phyloP scores from a whole-genome alignment of 1,140 invertebrate species.

The Scaptomyza montana region DNA sequence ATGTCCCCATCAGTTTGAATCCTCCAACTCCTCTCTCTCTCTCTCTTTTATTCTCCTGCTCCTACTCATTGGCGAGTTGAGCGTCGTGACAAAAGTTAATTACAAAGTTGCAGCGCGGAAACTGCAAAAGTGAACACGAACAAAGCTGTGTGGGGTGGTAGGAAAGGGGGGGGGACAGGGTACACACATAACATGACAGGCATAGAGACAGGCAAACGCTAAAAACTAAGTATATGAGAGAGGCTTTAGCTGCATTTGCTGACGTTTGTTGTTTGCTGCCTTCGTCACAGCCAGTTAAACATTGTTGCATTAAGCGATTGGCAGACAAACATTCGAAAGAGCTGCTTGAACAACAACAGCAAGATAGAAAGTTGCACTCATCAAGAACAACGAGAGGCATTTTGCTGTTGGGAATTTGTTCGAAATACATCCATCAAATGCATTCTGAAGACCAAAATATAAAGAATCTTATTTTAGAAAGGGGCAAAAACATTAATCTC shows the following conservation, averaged over 20 bases:
- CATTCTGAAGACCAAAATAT: not conserved
- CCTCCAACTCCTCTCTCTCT: not conserved
- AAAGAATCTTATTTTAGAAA: no score
- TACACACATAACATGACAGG: constrained; percentile 47
- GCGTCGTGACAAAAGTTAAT: constrained; percentile 80
- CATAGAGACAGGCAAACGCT: constrained; percentile 27
- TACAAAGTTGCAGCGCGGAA: constrained; percentile 77
- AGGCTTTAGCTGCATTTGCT: not conserved
- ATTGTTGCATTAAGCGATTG: constrained; percentile 60
- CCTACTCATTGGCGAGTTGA: constrained; percentile 29
- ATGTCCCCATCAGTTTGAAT: constrained; percentile 21
- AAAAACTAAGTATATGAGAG: constrained; percentile 28
- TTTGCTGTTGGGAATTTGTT: constrained; percentile 5
- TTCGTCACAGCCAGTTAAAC: constrained; percentile 72
- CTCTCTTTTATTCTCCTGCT: not conserved
- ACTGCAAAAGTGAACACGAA: constrained; percentile 70
- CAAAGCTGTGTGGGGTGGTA: constrained; percentile 29
- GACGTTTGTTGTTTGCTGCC: constrained; percentile 17
- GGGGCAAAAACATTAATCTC: no score
- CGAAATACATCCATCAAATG: not conserved
- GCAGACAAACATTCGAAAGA: constrained; percentile 47
- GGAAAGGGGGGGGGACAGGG: not conserved
- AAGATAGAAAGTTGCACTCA: constrained; percentile 66
- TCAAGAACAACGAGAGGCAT: constrained; percentile 24
- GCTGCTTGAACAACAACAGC: constrained; percentile 8